Base-by-base conservation (phyloP, 2,888 invertebrate species). In the Ptychoptera contaminata region DNA sequence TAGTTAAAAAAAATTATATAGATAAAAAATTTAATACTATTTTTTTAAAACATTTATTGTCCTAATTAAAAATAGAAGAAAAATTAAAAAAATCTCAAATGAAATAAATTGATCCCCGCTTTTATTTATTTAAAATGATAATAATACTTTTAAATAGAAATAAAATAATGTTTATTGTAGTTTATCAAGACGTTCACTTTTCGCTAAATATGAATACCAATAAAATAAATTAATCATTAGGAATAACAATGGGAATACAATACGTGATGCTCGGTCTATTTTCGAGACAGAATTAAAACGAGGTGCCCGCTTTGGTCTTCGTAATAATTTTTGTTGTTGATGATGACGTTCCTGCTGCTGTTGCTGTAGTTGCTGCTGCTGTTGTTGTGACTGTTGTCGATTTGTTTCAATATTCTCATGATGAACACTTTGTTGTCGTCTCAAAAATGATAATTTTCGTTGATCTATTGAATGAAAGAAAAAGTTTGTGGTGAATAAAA, bases 271-370 rank as follows among this genome's bases (percentile, higher is more conserved):
- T 15, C 78, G 71, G 64, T 86, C 86, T 50, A 86, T 82, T 64
- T 81, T 79, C 47, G 84, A 84, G 2, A 85, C 84, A 23, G 83
- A 83, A 63, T 85, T 85, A 55, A 79, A 79, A 50, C 79, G 67
- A 0, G 77, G 79, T 2, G 74, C 70, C 46, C 70, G 42, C 8
- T 61, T 56, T 50, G 62, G 63, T 45, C 63, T 60, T 46, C 59
- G 61, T 47, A 16, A 6, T 14, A 32, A 16, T 61, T 65, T 65
- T 62, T 64, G 61, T 61, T 60, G 59, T 60, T 63, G 63, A 64
- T 60, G 64, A 56, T 63, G 64, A 65, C 65, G 65, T 65, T 65
- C 46, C 47, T 16, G 51, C 42, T 40, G 43, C 46, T 9, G 48
- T 46, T 7, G 48, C 48, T 40, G 48, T 50, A 34, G 40, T 30